phyloP scores from a whole-genome alignment of 2,113 vertebrate genomes.

The Lepus europaeus region DNA sequence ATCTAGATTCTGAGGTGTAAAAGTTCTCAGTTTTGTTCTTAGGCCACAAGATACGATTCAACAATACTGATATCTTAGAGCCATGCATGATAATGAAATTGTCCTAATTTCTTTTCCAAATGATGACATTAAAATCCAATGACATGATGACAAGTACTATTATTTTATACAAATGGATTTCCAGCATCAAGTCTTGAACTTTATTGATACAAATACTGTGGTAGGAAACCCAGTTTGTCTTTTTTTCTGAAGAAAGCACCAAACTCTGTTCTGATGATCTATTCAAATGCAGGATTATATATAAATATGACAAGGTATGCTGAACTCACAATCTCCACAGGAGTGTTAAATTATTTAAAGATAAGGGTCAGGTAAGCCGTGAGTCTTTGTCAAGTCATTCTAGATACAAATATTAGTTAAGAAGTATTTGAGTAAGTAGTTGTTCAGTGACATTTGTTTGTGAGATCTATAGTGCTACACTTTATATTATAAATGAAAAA shows the following conservation, averaged over 20 bases:
- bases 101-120: not conserved
- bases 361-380: not conserved
- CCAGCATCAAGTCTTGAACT: not conserved
- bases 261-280: not conserved
- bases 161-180: not conserved
- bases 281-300: not conserved
- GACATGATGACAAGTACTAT: not conserved
- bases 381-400: not conserved
- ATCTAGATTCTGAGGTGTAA: not conserved
- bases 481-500: conserved; percentile 9
- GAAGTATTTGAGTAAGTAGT: not conserved
- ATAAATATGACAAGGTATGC: not conserved
- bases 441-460: not conserved
- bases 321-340: not conserved
- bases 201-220: not conserved
- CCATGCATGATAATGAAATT: not conserved
- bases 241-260: not conserved
- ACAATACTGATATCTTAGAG: not conserved
- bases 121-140: not conserved
- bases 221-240: not conserved
- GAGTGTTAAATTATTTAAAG: conserved; percentile 18
- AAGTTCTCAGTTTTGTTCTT: not conserved
- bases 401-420: not conserved
- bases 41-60: not conserved
- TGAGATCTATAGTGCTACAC: not conserved